Conservation (phyloP, 2,113 vertebrate species). For the Caracal caracal region DNA sequence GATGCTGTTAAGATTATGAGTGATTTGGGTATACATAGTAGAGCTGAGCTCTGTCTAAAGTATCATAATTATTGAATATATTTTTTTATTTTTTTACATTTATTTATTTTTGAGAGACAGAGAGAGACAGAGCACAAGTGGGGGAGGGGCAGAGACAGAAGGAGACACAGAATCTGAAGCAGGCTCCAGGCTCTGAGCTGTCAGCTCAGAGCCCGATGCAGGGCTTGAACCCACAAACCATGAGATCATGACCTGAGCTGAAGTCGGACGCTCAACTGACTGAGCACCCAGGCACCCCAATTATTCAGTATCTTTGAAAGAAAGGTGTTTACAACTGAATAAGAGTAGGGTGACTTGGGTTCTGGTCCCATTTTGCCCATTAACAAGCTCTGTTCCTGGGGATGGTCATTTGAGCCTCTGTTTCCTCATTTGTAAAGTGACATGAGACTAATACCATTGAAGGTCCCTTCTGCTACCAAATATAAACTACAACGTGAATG, state of each 20-base stretch:
- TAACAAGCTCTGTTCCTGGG: background rate
- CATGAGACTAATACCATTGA: background rate
- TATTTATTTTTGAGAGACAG: too few species aligned
- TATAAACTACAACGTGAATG: background rate
- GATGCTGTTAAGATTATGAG: background rate
- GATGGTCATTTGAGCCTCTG: background rate
- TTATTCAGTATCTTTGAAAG: background rate
- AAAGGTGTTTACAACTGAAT: background rate
- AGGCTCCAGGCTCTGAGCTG: too few species aligned
- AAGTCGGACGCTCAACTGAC: too few species aligned
- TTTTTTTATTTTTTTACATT: too few species aligned
- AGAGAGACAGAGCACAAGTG: too few species aligned
- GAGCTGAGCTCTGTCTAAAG: background rate
- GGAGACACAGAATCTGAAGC: too few species aligned
- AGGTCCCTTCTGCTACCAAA: background rate
- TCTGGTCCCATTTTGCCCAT: background rate
- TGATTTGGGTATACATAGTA: background rate
- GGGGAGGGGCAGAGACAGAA: too few species aligned
- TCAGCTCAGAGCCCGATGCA: too few species aligned
- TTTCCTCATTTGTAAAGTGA: background rate
- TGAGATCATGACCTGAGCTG: too few species aligned
- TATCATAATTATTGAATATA: background rate
- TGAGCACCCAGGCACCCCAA: background rate
- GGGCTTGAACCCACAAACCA: too few species aligned
- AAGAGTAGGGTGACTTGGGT: background rate